Conservation (phyloP, 2,888 invertebrate genomes). For the Hydrotaea cyrtoneurina region DNA sequence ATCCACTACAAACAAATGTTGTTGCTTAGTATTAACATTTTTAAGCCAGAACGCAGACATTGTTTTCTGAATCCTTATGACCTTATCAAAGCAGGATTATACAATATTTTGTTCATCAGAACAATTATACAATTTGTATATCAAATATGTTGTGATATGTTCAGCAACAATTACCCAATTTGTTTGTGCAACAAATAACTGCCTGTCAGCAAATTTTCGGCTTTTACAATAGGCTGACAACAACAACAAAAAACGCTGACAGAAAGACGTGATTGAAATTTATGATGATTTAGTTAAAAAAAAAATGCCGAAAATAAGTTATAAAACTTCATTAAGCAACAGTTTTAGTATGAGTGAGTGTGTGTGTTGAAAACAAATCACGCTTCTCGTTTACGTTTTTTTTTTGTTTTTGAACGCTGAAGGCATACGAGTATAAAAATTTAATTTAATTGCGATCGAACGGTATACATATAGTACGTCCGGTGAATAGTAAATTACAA, state of each 20-base stretch:
- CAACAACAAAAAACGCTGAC: slow-evolving; percentile 31
- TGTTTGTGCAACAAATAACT: background rate
- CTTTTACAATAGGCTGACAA: background rate
- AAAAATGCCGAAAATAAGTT: slow-evolving; percentile 31
- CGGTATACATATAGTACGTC: slow-evolving; percentile 12
- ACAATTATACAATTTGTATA: too few relatives aligned
- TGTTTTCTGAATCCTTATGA: too few relatives aligned
- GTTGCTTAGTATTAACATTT: too few relatives aligned
- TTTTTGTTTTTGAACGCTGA: slow-evolving; percentile 15
- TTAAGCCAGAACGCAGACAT: too few relatives aligned
- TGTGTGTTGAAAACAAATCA: slow-evolving; percentile 18
- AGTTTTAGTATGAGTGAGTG: background rate
- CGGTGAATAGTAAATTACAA: background rate
- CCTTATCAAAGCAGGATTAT: too few relatives aligned
- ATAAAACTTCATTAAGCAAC: slow-evolving; percentile 40
- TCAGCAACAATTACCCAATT: slow-evolving; percentile 1
- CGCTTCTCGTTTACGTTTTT: slow-evolving; percentile 13
- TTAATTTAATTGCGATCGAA: slow-evolving; percentile 25
- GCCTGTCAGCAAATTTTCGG: background rate
- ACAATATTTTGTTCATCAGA: too few relatives aligned
- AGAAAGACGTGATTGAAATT: slow-evolving; percentile 60
- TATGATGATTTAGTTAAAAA: slow-evolving; percentile 50
- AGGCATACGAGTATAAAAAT: slow-evolving; percentile 7
- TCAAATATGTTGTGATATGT: too few relatives aligned
- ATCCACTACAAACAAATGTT: too few relatives aligned